Conservation (phyloP, 2,113 vertebrate species). For the Cynocephalus volans region DNA sequence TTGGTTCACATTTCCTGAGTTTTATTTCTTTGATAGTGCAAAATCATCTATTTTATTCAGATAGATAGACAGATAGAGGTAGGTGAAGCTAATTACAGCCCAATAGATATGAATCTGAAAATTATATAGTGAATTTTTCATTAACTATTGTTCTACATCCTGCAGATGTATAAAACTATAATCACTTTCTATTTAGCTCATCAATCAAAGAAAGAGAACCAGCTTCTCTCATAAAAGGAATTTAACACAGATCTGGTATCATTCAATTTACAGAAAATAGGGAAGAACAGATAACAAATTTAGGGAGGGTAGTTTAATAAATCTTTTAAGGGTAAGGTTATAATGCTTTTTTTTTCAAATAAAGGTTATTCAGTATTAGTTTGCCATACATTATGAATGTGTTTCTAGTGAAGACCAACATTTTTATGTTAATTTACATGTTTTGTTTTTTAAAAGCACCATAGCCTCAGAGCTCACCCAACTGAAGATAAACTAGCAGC, state of each 20-base stretch:
- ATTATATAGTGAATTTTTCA: constrained; percentile 52
- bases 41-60: background rate
- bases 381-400: constrained; percentile 21
- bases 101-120: constrained; percentile 77
- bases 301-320: constrained; percentile 76
- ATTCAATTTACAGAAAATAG: constrained; percentile 76
- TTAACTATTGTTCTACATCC: constrained; percentile 82
- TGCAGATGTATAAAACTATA: constrained; percentile 78
- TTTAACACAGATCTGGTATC: constrained; percentile 67
- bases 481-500: constrained; percentile 52
- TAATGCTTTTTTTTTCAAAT: constrained; percentile 68
- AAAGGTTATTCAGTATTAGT: background rate
- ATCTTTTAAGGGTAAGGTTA: constrained; percentile 72
- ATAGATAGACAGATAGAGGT: background rate
- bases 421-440: constrained; percentile 35
- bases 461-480: background rate
- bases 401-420: background rate
- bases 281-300: constrained; percentile 62
- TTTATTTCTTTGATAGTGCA: background rate
- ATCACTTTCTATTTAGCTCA: constrained; percentile 84
- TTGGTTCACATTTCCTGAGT: background rate
- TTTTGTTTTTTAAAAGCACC: constrained; percentile 63
- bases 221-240: constrained; percentile 35
- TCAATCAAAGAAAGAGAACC: constrained; percentile 78
- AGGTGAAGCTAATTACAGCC: background rate